Conservation (phyloP, 2,113 vertebrate genomes). For the Equus przewalskii region DNA sequence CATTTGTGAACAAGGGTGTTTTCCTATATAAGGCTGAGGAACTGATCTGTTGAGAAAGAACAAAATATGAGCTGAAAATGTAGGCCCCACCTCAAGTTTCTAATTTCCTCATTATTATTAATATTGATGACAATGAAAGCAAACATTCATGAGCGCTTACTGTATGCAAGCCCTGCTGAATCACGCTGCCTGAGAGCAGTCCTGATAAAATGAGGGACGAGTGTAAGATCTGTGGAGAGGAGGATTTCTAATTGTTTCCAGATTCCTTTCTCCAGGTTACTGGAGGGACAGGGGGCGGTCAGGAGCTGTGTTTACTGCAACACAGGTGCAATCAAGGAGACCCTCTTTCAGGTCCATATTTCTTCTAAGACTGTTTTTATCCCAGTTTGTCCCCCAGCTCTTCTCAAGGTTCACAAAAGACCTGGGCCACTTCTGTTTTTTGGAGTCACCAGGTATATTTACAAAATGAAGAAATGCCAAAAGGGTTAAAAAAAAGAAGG, state of each 20-base stretch:
- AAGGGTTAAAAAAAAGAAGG: not conserved
- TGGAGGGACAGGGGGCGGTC: too few relatives aligned
- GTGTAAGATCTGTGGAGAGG: not conserved
- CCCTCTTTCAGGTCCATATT: not conserved
- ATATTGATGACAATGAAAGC: not conserved
- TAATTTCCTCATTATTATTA: not conserved
- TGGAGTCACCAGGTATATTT: not conserved
- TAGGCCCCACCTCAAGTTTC: not conserved
- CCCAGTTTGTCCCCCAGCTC: not conserved
- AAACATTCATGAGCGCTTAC: not conserved
- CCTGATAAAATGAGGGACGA: not conserved
- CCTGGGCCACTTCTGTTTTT: not conserved
- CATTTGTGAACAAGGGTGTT: not conserved
- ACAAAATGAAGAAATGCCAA: not conserved
- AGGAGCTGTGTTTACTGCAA: not conserved
- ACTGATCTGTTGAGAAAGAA: slow-evolving; percentile 11
- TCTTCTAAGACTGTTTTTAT: not conserved
- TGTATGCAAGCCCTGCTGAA: not conserved
- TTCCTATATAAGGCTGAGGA: not conserved
- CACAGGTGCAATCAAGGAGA: not conserved
- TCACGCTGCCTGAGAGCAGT: not conserved
- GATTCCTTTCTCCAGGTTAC: not conserved
- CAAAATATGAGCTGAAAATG: not conserved
- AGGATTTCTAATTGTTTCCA: not conserved
- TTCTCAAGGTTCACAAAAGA: slow-evolving; percentile 18